Evolutionary conservation across 2,888 invertebrate species (phyloP), one percentile per base, ranked within the genome.

Genomic region (Noctua fimbriata): DNA sequence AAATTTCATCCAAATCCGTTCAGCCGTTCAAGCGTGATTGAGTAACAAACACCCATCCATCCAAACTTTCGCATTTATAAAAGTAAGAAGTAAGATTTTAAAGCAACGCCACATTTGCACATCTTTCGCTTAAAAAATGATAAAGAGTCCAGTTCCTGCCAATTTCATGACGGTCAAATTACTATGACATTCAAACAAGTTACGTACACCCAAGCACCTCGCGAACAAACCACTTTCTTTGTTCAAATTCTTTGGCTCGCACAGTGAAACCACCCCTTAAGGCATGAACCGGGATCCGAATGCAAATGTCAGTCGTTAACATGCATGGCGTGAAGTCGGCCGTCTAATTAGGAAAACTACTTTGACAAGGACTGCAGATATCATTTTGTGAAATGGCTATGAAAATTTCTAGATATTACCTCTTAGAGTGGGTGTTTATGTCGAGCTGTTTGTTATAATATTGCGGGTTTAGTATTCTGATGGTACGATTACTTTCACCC

Each of bases 271-370:
- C 71, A 41, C 76, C 67, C 91, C 88, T 91, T 81, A 83, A 80
- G 72, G 52, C 85, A 82, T 84, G 78, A 90, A 89, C 87, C 87
- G 89, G 89, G 89, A 91, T 91, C 86, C 91, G 87, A 94, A 96
- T 96, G 96, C 96, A 97, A 97, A 97, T 96, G 95, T 94, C 95
- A 95, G 92, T 96, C 94, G 94, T 96, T 96, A 95, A 93, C 96
- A 96, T 96, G 96, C 96, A 96, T 96, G 94, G 95, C 95, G 94
- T 94, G 95, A 94, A 94, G 93, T 93, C 94, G 94, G 92, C 92
- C 95, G 94, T 94, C 96, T 97, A 96, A 97, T 97, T 96, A 96
- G 94, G 92, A 91, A 89, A 91, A 92, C 93, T 94, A 94, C 94
- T 94, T 93, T 94, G 93, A 93, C 93, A 92, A 92, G 90, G 90